phyloP scores from a whole-genome alignment of 2,113 vertebrate genomes.

The Arenaria interpres region DNA sequence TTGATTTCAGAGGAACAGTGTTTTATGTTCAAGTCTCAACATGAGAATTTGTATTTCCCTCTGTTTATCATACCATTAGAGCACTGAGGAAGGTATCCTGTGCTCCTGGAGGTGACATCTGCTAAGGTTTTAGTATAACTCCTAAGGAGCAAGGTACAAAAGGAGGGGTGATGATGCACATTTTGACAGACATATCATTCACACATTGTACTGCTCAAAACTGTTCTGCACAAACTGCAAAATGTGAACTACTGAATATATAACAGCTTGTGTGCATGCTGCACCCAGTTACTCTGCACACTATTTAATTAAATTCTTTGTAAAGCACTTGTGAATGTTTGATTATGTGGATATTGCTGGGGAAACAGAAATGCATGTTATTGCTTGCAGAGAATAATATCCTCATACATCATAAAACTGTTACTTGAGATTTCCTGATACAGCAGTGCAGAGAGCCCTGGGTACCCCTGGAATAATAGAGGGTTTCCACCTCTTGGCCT shows the following conservation, averaged over 20 bases:
- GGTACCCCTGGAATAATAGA: constrained; percentile 10
- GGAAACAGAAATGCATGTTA: constrained; percentile 24
- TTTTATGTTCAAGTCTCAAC: neutral
- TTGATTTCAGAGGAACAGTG: neutral
- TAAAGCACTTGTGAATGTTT: constrained; percentile 41
- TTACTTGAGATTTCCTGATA: constrained; percentile 37
- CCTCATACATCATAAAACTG: constrained; percentile 7
- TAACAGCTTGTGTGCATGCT: neutral
- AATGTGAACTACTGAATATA: constrained; percentile 8
- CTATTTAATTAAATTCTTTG: constrained; percentile 47
- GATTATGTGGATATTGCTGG: constrained; percentile 46
- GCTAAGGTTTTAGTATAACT: neutral
- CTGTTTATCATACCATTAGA: neutral
- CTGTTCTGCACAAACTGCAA: neutral
- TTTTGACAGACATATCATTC: constrained; percentile 12
- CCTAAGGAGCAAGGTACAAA: neutral
- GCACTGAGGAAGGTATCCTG: neutral
- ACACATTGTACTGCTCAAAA: neutral
- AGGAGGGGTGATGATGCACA: neutral
- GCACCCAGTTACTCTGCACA: neutral
- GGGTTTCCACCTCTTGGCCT: constrained; percentile 40
- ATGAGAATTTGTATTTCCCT: neutral
- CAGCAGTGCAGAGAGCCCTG: neutral
- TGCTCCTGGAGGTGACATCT: neutral
- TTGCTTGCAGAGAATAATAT: constrained; percentile 26